Evolutionary conservation across 2,113 vertebrate genomes (phyloP).

Genomic region (Cyprinus carpio): DNA sequence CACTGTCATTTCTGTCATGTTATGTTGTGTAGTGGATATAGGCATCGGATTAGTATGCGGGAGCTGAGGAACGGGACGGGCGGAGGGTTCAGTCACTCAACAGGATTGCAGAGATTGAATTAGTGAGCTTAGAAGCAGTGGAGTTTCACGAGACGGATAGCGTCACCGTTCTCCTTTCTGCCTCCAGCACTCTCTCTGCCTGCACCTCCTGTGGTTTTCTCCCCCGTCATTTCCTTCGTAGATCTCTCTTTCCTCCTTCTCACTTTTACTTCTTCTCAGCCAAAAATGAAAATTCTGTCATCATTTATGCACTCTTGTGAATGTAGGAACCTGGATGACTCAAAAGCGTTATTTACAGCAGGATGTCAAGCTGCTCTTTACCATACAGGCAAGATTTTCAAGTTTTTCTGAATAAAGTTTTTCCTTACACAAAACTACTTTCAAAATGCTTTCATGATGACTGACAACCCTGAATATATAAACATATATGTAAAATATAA

Average conservation of each 20-base stretch:
- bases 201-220: constrained; percentile 27
- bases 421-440: neutral
- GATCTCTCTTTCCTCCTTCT: constrained; percentile 20
- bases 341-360: constrained; percentile 20
- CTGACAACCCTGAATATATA: neutral
- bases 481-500: neutral
- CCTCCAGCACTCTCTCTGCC: constrained; percentile 26
- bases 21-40: constrained; percentile 58
- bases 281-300: neutral
- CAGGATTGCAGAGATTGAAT: constrained; percentile 71
- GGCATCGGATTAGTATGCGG: constrained; percentile 65
- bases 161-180: constrained; percentile 14
- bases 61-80: constrained; percentile 38
- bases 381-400: neutral
- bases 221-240: constrained; percentile 13
- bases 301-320: neutral
- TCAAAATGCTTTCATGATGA: neutral
- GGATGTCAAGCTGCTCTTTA: constrained; percentile 13
- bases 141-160: constrained; percentile 55
- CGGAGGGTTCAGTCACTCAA: constrained; percentile 60
- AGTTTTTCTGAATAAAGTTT: neutral
- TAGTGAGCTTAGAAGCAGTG: constrained; percentile 64
- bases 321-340: neutral
- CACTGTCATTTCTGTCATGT: constrained; percentile 52
- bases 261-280: neutral